Percentiles rank a stretch among this genome's conserved stretches.
phyloP scores from a whole-genome alignment of 2,888 invertebrate species.

The Drosophila eohydei region DNA sequence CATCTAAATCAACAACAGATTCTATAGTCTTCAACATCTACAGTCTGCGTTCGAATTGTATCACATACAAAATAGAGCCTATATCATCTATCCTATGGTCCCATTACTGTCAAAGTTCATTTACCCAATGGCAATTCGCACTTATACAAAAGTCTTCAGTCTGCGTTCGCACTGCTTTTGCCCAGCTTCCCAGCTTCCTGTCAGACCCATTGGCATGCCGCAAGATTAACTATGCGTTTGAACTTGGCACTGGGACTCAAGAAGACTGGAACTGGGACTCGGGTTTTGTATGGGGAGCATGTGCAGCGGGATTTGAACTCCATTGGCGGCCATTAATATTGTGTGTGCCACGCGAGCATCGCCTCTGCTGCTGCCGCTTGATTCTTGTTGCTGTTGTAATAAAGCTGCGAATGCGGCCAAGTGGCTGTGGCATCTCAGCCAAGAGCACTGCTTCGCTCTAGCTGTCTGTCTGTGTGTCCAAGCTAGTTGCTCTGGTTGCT shows the following conservation, averaged over 20 bases:
- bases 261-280: neutral
- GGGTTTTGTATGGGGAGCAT: constrained; percentile 7
- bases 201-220: constrained; percentile 38
- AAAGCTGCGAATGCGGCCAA: constrained; percentile 62
- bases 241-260: constrained; percentile 27
- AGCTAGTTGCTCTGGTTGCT: constrained; percentile 45
- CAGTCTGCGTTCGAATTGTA: neutral
- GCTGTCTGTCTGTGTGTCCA: constrained; percentile 12
- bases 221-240: constrained; percentile 69
- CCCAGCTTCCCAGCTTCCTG: constrained; percentile 60
- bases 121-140: constrained; percentile 59
- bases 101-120: constrained; percentile 73
- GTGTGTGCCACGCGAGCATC: constrained; percentile 60
- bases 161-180: neutral
- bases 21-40: no score
- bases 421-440: constrained; percentile 40
- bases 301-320: constrained; percentile 58
- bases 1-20: neutral
- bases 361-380: constrained; percentile 31
- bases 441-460: constrained; percentile 25
- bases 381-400: constrained; percentile 34
- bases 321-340: constrained; percentile 77
- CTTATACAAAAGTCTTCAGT: constrained; percentile 42
- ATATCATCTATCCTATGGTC: constrained; percentile 37
- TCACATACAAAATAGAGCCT: constrained; percentile 2